Conservation (phyloP, 2,113 vertebrate genomes). For the Setophaga petechia region DNA sequence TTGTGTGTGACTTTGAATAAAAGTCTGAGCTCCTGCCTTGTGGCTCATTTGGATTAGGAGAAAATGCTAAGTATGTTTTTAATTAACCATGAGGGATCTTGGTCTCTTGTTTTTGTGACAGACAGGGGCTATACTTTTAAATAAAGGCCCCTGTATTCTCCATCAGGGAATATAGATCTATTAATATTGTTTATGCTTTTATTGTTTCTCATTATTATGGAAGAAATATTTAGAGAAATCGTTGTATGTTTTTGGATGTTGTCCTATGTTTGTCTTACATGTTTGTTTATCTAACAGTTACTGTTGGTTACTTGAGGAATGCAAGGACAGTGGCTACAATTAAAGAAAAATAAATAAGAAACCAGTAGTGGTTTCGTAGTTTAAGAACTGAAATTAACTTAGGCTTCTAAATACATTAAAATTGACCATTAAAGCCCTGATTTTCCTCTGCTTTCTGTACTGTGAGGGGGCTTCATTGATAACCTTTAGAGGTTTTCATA, state of each 20-base stretch:
- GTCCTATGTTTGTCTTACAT: neutral
- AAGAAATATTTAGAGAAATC: neutral
- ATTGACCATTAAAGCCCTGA: neutral
- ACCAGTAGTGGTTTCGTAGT: neutral
- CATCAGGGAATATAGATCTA: neutral
- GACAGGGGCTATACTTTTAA: neutral
- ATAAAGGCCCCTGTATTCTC: neutral
- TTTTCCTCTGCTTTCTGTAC: neutral
- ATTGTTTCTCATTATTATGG: neutral
- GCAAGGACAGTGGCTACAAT: neutral
- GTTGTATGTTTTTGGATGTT: neutral
- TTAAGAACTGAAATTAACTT: neutral
- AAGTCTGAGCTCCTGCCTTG: conserved; percentile 50
- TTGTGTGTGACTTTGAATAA: conserved; percentile 63
- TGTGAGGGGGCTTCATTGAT: neutral
- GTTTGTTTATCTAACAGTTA: neutral
- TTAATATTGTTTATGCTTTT: neutral
- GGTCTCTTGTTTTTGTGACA: conserved; percentile 23
- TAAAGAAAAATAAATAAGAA: neutral
- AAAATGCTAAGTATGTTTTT: conserved; percentile 40
- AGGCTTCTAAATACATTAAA: neutral
- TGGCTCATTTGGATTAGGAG: conserved; percentile 57
- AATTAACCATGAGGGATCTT: conserved; percentile 56
- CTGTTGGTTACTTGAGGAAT: neutral
- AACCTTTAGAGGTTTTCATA: neutral